Base-by-base conservation (phyloP, 2,888 invertebrate species). In the Sinopyrophorus schimmeli region DNA sequence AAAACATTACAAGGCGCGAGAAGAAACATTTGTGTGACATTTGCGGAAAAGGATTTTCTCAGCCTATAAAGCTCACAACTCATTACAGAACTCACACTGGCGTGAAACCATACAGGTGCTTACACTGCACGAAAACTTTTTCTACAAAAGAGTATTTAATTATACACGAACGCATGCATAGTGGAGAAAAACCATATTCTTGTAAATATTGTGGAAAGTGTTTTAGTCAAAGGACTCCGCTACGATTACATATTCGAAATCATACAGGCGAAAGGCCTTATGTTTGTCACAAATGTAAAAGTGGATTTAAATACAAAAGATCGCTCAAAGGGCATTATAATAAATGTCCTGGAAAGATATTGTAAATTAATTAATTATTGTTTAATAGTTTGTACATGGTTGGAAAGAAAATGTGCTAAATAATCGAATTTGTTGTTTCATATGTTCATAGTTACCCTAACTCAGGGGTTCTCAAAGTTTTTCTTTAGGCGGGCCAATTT, bases 161-260 rank as follows among this genome's bases (percentile, higher is more conserved):
- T 14, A 71, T 80, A 58, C 82, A 82, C 71, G 80, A 80, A 70
- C 74, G 81, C 27, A 79, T 80, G 38, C 82, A 82, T 69, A 79
- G 77, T 53, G 81, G 81, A 0, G 81, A 81, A 69, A 80, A 80
- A 67, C 82, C 82, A 21, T 79, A 81, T 70, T 76, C 77, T 46
- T 82, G 82, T 67, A 72, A 77, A 51, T 75, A 77, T 65, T 82
- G 82, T 69, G 79, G 79, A n/a, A 82, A 81, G 68, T 77, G 78
- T 24, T 82, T 82, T 72, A 77, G 76, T 41, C 81, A 81, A 70
- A 74, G 79, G 5, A 79, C 80, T 52, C 81, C 81, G 24, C 74
- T 82, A 44, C 77, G 79, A 58, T 79, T 81, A 50, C 82, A 82
- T 67, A 76, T 80, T 65, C 72, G 82, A 67, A 79, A 77, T 65